A percentile compares a stretch with the other conserved stretches of the same genome.
phyloP scores from a whole-genome alignment of 2,888 invertebrate species.

The Globia sparganii region DNA sequence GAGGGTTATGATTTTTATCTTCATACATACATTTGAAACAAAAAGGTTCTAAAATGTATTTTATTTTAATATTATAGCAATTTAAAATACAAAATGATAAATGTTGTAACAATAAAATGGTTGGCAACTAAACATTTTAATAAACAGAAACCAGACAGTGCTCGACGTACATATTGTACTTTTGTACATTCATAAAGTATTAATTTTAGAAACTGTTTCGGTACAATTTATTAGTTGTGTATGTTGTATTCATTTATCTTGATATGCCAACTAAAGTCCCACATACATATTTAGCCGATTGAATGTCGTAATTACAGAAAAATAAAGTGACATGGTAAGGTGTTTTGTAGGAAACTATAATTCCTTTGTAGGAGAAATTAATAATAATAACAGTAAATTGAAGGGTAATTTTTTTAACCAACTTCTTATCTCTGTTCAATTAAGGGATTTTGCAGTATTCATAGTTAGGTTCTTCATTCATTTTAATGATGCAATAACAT shows the following conservation, averaged over 20 bases:
- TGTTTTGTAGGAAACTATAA: conserved; percentile 2
- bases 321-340: not conserved
- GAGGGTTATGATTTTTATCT: too few relatives aligned
- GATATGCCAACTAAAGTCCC: conserved; percentile 21
- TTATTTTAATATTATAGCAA: conserved; percentile 14
- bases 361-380: conserved; percentile 24
- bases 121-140: conserved; percentile 1
- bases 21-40: not conserved
- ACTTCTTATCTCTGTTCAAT: conserved; percentile 7
- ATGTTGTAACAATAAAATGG: not conserved
- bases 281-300: not conserved
- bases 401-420: not conserved
- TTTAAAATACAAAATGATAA: not conserved
- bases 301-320: not conserved
- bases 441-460: conserved; percentile 32
- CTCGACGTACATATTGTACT: not conserved
- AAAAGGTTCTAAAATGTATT: not conserved
- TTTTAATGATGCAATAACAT: conserved; percentile 10
- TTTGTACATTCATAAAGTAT: not conserved
- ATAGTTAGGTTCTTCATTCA: conserved; percentile 6
- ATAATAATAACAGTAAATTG: conserved; percentile 21
- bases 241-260: not conserved
- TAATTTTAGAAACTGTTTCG: not conserved
- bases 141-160: not conserved
- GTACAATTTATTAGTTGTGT: not conserved